Conservation (phyloP, 2,113 vertebrate species). For the Edolisoma coerulescens region DNA sequence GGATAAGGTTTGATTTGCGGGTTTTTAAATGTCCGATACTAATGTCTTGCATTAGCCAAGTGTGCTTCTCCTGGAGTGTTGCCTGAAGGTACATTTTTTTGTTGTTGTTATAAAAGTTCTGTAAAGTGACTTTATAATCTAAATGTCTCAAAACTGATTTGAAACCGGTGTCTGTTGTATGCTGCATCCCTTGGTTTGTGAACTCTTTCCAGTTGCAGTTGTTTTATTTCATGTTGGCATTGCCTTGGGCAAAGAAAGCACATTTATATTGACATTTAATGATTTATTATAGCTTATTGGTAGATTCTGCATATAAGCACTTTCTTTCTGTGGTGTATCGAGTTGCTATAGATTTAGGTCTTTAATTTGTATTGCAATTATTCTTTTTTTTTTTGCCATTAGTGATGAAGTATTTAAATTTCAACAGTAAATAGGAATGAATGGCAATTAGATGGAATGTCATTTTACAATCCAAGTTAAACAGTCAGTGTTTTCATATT, state of each 20-base stretch:
- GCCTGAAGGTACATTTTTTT: not conserved
- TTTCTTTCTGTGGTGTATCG: not conserved
- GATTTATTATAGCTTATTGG: slow-evolving; percentile 42
- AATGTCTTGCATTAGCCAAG: not conserved
- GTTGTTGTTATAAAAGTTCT: not conserved
- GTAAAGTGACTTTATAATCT: not conserved
- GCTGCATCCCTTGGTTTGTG: not conserved
- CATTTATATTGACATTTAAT: slow-evolving; percentile 33
- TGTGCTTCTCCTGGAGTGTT: not conserved
- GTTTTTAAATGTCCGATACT: not conserved
- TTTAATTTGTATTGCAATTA: slow-evolving; percentile 29
- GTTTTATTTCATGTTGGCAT: slow-evolving; percentile 15
- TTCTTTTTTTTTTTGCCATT: not conserved
- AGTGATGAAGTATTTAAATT: not conserved
- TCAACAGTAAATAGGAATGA: not conserved
- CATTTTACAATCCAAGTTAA: slow-evolving; percentile 55
- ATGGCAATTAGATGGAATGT: not conserved
- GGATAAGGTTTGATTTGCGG: not conserved
- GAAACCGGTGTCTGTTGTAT: not conserved
- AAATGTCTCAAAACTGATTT: not conserved
- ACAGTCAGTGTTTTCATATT: not conserved
- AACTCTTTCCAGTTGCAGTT: not conserved
- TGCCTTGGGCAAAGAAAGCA: slow-evolving; percentile 32
- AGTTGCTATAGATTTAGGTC: slow-evolving; percentile 12
- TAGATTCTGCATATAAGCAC: slow-evolving; percentile 33